Conservation (phyloP, 2,888 invertebrate genomes). For the Sarcophaga variegata region DNA sequence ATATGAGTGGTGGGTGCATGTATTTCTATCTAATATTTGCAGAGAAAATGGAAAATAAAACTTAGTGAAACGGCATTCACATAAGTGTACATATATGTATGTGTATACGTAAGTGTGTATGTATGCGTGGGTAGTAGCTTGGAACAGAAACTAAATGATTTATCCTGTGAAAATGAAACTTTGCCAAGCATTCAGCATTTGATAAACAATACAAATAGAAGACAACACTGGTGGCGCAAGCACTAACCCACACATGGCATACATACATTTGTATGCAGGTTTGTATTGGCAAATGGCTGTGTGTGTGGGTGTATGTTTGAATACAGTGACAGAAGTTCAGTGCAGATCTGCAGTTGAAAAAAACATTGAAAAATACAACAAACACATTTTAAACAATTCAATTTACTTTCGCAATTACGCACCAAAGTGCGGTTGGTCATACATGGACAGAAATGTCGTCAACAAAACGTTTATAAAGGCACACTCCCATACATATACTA, state of each 20-base stretch:
- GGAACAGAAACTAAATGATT: neutral
- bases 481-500: neutral
- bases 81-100: neutral
- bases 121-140: neutral
- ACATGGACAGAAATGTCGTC: slow-evolving; percentile 1
- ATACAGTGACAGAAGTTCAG: neutral
- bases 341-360: neutral
- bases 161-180: slow-evolving; percentile 8
- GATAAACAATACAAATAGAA: neutral
- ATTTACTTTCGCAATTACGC: slow-evolving; percentile 58
- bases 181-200: neutral
- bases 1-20: neutral
- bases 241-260: no score
- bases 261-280: no score
- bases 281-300: neutral
- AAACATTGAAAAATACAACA: neutral
- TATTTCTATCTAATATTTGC: slow-evolving; percentile 46
- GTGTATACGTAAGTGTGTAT: neutral
- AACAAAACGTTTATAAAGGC: neutral
- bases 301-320: neutral
- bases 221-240: neutral
- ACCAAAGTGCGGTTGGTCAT: slow-evolving; percentile 45
- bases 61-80: neutral
- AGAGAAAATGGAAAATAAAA: slow-evolving; percentile 23
- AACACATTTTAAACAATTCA: slow-evolving; percentile 45